These are phyloP conservation scores for Lasiurus borealis DNA, from an alignment of 2,113 vertebrate genomes.

Conservation along the genomic window DNA sequence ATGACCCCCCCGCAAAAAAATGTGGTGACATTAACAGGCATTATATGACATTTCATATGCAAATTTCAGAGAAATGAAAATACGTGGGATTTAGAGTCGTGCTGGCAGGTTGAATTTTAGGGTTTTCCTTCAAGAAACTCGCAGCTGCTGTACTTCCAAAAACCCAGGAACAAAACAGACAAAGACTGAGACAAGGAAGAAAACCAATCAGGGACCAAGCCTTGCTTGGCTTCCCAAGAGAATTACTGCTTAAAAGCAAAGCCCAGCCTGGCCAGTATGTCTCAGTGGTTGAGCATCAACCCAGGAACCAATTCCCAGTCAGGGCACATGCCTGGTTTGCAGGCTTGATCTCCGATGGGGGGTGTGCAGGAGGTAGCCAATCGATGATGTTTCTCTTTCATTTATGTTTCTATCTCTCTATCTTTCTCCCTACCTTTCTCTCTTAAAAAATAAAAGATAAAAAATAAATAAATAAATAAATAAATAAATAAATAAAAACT, in stretches of 20 bases:
- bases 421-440: too few species aligned
- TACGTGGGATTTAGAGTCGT: not conserved
- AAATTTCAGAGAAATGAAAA: conserved; percentile 24
- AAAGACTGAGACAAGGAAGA: not conserved
- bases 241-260: not conserved
- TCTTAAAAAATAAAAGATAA: too few species aligned
- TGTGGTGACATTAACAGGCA: not conserved
- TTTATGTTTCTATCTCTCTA: too few species aligned
- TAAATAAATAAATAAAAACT: too few species aligned
- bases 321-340: too few species aligned
- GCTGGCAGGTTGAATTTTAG: not conserved
- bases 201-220: too few species aligned
- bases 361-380: too few species aligned
- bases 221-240: not conserved
- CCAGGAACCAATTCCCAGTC: too few species aligned
- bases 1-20: not conserved
- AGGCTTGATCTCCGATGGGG: too few species aligned
- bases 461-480: too few species aligned
- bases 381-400: too few species aligned
- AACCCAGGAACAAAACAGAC: not conserved
- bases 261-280: not conserved
- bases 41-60: not conserved
- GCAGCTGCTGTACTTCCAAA: not conserved
- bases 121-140: conserved; percentile 1
- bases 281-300: too few species aligned